phyloP scores from a whole-genome alignment of 2,797 vertebrate species.

The Xiphorhynchus erythropygius region DNA sequence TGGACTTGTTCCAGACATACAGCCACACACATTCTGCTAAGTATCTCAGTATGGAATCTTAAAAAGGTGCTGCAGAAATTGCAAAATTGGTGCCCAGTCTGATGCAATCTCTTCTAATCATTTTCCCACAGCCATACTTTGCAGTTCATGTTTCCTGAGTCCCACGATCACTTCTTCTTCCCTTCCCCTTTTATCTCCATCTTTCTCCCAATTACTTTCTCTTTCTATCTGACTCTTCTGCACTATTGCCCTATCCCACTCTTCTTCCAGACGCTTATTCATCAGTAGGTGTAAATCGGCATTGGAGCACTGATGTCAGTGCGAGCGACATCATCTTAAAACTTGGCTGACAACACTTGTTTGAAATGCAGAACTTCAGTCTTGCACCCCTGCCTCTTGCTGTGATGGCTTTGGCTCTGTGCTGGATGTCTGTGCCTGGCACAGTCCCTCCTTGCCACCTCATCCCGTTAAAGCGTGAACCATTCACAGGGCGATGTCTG shows the following conservation, averaged over 20 bases:
- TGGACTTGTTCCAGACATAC: conserved; percentile 28
- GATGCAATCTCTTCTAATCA: conserved; percentile 33
- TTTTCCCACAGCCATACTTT: background rate
- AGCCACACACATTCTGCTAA: conserved; percentile 11
- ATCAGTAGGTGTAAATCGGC: background rate
- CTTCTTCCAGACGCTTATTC: conserved; percentile 1
- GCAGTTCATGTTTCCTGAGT: conserved; percentile 1
- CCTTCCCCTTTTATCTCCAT: conserved; percentile 35
- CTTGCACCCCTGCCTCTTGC: background rate
- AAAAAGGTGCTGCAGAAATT: conserved; percentile 57
- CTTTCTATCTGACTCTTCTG: background rate
- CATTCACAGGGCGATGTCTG: background rate
- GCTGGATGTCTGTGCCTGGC: background rate
- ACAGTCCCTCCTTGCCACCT: background rate
- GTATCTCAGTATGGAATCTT: conserved; percentile 36
- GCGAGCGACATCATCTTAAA: background rate
- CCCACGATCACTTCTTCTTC: background rate
- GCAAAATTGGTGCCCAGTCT: conserved; percentile 21
- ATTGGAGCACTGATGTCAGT: background rate
- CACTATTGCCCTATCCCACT: background rate
- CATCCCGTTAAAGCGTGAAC: background rate
- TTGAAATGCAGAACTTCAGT: conserved; percentile 49
- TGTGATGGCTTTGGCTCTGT: background rate
- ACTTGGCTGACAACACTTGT: background rate
- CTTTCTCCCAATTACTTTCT: conserved; percentile 10